phyloP scores from a whole-genome alignment of 2,113 vertebrate species.

The Hassar affinis region DNA sequence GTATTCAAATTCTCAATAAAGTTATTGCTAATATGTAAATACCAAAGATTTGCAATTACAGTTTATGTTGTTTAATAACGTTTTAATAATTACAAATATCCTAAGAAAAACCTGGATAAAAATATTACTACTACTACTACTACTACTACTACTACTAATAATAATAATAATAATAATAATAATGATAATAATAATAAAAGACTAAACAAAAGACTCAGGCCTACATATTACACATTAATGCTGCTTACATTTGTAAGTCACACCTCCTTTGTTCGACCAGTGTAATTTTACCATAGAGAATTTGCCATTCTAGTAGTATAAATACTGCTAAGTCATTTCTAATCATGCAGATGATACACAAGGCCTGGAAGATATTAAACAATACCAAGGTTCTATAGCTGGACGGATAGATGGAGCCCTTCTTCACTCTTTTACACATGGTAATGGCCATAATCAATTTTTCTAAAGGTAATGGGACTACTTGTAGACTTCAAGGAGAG shows the following conservation, averaged over 20 bases:
- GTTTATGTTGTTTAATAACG: too few species aligned
- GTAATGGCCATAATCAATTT: conserved; percentile 40
- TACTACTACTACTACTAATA: too few species aligned
- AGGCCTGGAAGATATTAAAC: background rate
- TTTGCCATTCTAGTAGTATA: conserved; percentile 17
- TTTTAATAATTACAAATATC: too few species aligned
- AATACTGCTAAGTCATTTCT: conserved; percentile 8
- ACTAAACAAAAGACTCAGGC: background rate
- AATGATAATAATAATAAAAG: too few species aligned
- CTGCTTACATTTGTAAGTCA: background rate
- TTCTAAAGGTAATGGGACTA: conserved; percentile 42
- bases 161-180: too few species aligned
- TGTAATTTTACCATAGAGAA: conserved; percentile 8
- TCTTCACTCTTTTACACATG: conserved; percentile 35
- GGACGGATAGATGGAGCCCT: background rate
- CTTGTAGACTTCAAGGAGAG: conserved; percentile 45
- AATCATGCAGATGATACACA: background rate
- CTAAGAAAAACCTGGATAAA: too few species aligned
- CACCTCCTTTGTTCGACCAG: conserved; percentile 25
- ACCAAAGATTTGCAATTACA: too few species aligned
- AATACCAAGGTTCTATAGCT: background rate
- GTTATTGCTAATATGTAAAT: too few species aligned
- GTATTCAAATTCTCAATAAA: too few species aligned
- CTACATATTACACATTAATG: background rate
- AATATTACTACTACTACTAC: too few species aligned